phyloP scores from a whole-genome alignment of 2,888 invertebrate genomes.

The Amphipoea lucens region DNA sequence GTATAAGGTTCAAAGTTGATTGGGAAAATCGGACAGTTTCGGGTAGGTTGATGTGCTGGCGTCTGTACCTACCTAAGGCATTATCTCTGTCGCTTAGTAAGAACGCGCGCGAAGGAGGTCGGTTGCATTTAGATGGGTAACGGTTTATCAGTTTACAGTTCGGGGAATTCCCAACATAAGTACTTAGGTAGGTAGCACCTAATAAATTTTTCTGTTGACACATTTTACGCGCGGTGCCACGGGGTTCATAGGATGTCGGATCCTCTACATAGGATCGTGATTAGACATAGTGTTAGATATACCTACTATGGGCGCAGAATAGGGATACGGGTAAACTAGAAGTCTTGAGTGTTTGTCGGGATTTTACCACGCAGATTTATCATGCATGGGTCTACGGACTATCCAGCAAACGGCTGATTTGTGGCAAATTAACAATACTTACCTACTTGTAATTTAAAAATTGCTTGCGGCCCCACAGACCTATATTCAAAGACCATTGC shows the following conservation, averaged over 20 bases:
- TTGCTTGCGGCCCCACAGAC: background rate
- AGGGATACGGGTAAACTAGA: no score
- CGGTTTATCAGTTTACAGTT: constrained; percentile 27
- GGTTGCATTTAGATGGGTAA: background rate
- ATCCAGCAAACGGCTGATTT: background rate
- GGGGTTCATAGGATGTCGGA: no score
- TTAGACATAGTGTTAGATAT: no score
- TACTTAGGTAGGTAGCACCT: background rate
- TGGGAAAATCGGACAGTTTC: no score
- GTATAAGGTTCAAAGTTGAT: no score
- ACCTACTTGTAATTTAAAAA: background rate
- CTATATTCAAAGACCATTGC: background rate
- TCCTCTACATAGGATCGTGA: no score
- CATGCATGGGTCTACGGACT: background rate
- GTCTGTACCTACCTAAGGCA: no score
- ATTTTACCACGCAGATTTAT: background rate
- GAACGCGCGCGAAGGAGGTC: constrained; percentile 23
- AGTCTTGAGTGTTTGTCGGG: background rate
- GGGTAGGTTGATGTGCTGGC: no score
- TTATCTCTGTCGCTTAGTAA: background rate
- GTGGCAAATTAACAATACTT: background rate
- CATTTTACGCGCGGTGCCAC: background rate
- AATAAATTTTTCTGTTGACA: background rate
- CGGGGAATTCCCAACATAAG: constrained; percentile 15
- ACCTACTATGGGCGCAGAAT: no score